phyloP scores from a whole-genome alignment of 2,888 invertebrate genomes.

The Plagiodera versicolora region DNA sequence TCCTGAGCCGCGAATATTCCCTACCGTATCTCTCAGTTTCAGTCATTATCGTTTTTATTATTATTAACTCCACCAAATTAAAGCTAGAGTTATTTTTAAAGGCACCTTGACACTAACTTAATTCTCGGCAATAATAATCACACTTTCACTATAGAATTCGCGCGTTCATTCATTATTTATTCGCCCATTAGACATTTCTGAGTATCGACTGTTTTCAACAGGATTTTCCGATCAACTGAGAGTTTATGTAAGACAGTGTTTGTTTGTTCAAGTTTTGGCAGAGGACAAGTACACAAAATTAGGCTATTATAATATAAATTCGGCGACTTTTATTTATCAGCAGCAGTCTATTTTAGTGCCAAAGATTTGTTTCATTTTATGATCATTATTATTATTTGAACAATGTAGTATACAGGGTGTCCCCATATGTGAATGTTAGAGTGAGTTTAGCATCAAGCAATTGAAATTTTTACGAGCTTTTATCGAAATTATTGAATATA shows the following conservation, averaged over 20 bases:
- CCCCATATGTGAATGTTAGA: too few relatives aligned
- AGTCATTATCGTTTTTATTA: conserved; percentile 31
- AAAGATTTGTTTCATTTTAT: background rate
- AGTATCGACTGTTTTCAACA: conserved; percentile 30
- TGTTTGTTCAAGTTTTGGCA: conserved; percentile 42
- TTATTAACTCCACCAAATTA: conserved; percentile 1
- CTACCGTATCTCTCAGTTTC: conserved; percentile 59
- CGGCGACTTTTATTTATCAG: conserved; percentile 17
- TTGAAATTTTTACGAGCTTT: too few relatives aligned
- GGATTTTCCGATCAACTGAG: conserved; percentile 37
- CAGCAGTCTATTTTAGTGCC: conserved; percentile 10
- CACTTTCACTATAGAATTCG: conserved; percentile 21
- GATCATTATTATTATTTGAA: too few relatives aligned
- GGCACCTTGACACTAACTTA: conserved; percentile 6
- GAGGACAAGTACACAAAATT: conserved; percentile 34
- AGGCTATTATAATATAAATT: conserved; percentile 33
- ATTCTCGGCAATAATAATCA: conserved; percentile 13
- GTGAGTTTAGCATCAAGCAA: too few relatives aligned
- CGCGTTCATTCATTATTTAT: conserved; percentile 19
- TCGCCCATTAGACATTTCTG: conserved; percentile 19
- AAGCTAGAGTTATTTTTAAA: conserved; percentile 18
- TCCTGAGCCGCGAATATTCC: conserved; percentile 69
- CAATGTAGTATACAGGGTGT: too few relatives aligned
- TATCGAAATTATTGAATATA: too few relatives aligned
- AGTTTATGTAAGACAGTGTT: conserved; percentile 44